Evolutionary conservation across 92 coral and sea anemone species (phyloP), one percentile per base, ranked within the genome.

Genomic region (Epizoanthus rinbou): DNA sequence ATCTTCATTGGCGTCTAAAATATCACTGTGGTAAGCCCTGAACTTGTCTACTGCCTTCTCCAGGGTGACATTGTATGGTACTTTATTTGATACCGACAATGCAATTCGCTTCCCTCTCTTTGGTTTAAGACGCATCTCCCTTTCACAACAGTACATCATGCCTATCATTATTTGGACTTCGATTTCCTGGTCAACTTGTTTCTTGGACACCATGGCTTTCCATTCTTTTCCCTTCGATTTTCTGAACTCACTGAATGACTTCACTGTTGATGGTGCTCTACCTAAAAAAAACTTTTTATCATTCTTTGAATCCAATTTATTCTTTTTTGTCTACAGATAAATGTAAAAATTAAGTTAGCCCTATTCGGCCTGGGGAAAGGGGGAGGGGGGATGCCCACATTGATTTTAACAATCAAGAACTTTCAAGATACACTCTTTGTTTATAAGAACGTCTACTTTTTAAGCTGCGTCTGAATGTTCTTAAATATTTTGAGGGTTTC

Each of bases 181-280:
- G 0, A 28, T 28, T 28, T 28, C 31, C 31, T 28, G 31, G 2
- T 28, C 31, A 28, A 28, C 31, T 28, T 28, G 31, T 28, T 28
- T 28, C 85, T 79, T 86, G 85, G 85, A 86, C 80, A 79, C 81
- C 74, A 70, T 70, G 66, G 85, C 84, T 82, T 89, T 85, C 89
- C 92, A 89, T 85, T 89, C 89, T 75, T 86, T 86, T 3, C 86
- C 90, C 2, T 28, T 28, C 31, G 31, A 28, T 28, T 28, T 28
- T 28, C 31, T 28, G 31, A 28, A 28, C 31, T 28, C 31, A 28
- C 82, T 71, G 82, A 79, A 80, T 25, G 87, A 85, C 89, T 81
- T 80, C 33, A 89, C 92, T 76, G 78, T 79, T 76, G 83, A 85
- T 56, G 79, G 84, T 78, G 78, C 58, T 78, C 80, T 79, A 78